A percentile compares a stretch with the other conserved stretches of the same genome.
Evolutionary conservation across 2,888 invertebrate genomes (phyloP).

Genomic region (Xiphydria camelus): DNA sequence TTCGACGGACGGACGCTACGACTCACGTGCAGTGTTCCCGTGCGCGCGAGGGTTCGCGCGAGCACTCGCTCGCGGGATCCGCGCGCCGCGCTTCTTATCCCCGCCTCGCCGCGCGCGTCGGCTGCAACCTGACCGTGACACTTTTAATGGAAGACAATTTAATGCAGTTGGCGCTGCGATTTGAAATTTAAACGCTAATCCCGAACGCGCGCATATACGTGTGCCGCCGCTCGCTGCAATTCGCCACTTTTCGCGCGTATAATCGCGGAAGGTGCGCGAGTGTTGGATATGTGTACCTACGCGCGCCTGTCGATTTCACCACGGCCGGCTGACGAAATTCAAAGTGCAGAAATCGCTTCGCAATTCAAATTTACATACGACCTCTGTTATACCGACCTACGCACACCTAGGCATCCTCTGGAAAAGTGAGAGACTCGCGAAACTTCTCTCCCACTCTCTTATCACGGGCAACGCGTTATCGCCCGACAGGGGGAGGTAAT

Average conservation of each 20-base stretch:
- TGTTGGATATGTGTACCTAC: constrained; percentile 41
- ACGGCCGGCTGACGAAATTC: too few species aligned
- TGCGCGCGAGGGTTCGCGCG: not conserved
- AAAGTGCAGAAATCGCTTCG: too few species aligned
- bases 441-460: too few species aligned
- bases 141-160: constrained; percentile 56
- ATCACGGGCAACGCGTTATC: too few species aligned
- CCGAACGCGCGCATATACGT: constrained; percentile 17
- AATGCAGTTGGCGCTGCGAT: constrained; percentile 48
- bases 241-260: constrained; percentile 20
- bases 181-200: constrained; percentile 49
- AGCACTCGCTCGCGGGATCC: constrained; percentile 1
- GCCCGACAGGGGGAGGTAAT: too few species aligned
- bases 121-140: constrained; percentile 49
- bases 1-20: too few species aligned
- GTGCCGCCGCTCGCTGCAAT: constrained; percentile 19
- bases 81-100: constrained; percentile 7
- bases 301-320: not conserved
- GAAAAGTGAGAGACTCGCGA: too few species aligned
- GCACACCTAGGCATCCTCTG: too few species aligned
- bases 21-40: too few species aligned
- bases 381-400: too few species aligned
- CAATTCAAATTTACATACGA: too few species aligned
- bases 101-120: constrained; percentile 15
- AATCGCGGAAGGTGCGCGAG: constrained; percentile 40